Evolutionary conservation across 2,797 vertebrate species (phyloP).

Genomic region (Sebastiscus albofasciatus): DNA sequence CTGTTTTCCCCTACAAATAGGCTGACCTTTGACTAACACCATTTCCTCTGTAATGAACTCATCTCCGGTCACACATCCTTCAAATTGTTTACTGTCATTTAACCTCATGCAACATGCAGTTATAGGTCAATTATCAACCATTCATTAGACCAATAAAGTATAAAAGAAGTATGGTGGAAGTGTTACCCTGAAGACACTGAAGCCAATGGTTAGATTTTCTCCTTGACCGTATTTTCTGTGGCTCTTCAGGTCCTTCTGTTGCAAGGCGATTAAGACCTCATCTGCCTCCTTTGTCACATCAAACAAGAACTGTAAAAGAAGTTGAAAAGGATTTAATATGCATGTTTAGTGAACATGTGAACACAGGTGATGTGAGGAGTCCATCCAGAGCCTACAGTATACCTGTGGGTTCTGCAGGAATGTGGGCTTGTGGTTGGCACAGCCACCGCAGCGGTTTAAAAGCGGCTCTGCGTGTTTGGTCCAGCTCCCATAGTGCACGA

Average conservation of each 20-base stretch:
- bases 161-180: neutral
- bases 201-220: conserved; percentile 90
- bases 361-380: neutral
- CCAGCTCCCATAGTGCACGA: conserved; percentile 88
- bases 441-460: conserved; percentile 91
- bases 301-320: conserved; percentile 87
- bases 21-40: neutral
- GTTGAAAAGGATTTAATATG: neutral
- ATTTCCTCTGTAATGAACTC: conserved; percentile 11
- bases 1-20: conserved; percentile 7
- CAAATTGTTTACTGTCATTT: neutral
- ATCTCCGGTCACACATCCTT: neutral
- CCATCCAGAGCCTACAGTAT: neutral
- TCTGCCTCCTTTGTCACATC: conserved; percentile 89
- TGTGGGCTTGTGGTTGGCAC: conserved; percentile 88
- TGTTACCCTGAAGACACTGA: conserved; percentile 88
- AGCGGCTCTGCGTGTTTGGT: conserved; percentile 84
- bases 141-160: neutral
- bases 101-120: neutral
- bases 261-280: conserved; percentile 89
- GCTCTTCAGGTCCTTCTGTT: conserved; percentile 90
- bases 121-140: neutral
- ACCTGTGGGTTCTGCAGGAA: conserved; percentile 96
- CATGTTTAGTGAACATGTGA: neutral
- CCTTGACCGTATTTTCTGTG: conserved; percentile 86